phyloP scores from a whole-genome alignment of 2,797 vertebrate genomes.

The Tachyglossus aculeatus region DNA sequence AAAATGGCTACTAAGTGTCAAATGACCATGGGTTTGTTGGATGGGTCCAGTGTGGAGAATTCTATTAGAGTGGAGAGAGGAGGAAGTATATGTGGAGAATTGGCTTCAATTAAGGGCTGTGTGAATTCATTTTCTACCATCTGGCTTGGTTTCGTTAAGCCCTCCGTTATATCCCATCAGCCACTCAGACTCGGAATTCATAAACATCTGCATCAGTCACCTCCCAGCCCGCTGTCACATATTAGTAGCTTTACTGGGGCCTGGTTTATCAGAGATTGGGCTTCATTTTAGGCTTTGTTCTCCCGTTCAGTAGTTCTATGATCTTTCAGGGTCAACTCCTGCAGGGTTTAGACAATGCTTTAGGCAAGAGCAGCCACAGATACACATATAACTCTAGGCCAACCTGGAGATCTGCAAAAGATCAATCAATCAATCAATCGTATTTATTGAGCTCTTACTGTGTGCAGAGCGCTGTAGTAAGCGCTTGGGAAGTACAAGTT shows the following conservation, averaged over 20 bases:
- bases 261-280: constrained; percentile 59
- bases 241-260: constrained; percentile 52
- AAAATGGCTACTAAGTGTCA: too few species aligned
- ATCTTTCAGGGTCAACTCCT: constrained; percentile 46
- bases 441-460: too few species aligned
- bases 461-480: too few species aligned
- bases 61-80: neutral
- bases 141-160: constrained; percentile 66
- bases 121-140: constrained; percentile 41
- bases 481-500: too few species aligned
- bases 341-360: neutral
- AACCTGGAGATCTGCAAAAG: too few species aligned
- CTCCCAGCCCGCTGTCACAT: constrained; percentile 60
- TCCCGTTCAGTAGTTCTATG: constrained; percentile 51
- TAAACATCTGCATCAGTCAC: constrained; percentile 68
- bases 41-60: too few species aligned
- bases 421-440: too few species aligned
- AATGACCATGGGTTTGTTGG: too few species aligned
- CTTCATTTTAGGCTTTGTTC: constrained; percentile 59
- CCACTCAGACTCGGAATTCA: constrained; percentile 62
- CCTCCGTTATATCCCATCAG: constrained; percentile 50
- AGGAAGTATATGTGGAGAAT: constrained; percentile 1
- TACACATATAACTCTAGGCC: too few species aligned
- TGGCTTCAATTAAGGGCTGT: constrained; percentile 41
- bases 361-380: too few species aligned